Evolutionary conservation across 1,140 invertebrate genomes (phyloP).

Genomic region (Scaptomyza graminum): DNA sequence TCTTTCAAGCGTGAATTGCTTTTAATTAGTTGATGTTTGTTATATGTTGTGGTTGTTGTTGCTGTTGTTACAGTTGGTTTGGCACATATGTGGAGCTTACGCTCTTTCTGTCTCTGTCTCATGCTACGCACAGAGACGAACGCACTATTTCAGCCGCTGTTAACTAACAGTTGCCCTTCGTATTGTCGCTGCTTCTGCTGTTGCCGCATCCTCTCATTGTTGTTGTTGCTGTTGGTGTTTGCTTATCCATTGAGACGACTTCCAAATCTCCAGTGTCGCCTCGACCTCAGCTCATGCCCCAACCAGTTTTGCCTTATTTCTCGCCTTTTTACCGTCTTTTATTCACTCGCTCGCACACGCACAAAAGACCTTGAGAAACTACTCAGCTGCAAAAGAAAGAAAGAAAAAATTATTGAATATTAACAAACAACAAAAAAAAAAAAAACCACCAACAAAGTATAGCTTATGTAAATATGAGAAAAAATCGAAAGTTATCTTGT

Average conservation of each 20-base stretch:
- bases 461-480: constrained; percentile 27
- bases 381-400: constrained; percentile 59
- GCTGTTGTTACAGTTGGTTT: constrained; percentile 57
- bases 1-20: constrained; percentile 59
- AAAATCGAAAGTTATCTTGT: constrained; percentile 37
- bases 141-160: constrained; percentile 37
- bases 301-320: constrained; percentile 35
- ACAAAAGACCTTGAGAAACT: constrained; percentile 61
- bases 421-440: constrained; percentile 41
- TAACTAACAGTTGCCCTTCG: constrained; percentile 50
- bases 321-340: background rate
- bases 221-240: constrained; percentile 19
- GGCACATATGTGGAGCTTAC: constrained; percentile 71
- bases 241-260: constrained; percentile 50
- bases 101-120: constrained; percentile 54
- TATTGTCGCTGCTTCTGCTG: constrained; percentile 17
- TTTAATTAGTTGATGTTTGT: constrained; percentile 44
- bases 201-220: constrained; percentile 51
- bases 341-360: constrained; percentile 12
- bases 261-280: constrained; percentile 50
- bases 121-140: constrained; percentile 55
- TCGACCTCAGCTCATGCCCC: constrained; percentile 49
- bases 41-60: constrained; percentile 40
- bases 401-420: constrained; percentile 32
- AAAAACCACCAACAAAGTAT: constrained; percentile 7